Base-by-base conservation (phyloP, 2,113 vertebrate species). In the Dryoscopus gambensis region DNA sequence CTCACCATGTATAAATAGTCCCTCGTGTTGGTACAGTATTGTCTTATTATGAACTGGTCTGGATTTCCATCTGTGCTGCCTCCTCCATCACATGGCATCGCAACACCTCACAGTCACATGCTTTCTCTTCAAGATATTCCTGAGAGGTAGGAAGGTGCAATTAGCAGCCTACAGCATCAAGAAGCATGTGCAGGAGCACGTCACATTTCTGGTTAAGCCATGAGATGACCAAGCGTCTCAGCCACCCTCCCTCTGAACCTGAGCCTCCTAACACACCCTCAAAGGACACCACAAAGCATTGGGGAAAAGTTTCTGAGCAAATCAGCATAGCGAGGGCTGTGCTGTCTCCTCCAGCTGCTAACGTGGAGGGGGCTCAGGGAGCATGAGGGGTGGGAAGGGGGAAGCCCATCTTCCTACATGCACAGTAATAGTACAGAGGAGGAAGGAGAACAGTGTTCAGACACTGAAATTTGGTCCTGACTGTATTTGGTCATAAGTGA, bases 261-360 rank as follows among this genome's bases (percentile, higher is more conserved):
- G 4, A 81, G 35, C 20, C 69, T 75, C 33, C 22, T n/a, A 17
- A 68, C 22, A 71, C 27, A 31, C 13, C 4, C 3, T 68, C 63
- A 69, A 31, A 80, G 68, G 31, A 89, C 18, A 35, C 19, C 31
- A 57, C 2, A 4, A 62, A 68, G 56, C 4, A 2, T 62, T 37
- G 15, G 35, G 27, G 27, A 46, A 27, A 33, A 47, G 39, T 63
- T 62, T 60, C 60, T 67, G 42, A 56, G 59, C 40, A 87, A 77
- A 65, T 28, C 40, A 65, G 47, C 53, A 28, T 2, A 70, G 31
- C 0, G 0, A 55, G 33, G 27, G 40, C n/a, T 18, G 3, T 46
- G 9, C 42, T 16, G 8, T 40, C 30, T 62, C 40, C 21, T 30
- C 18, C 37, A 76, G 46, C 33, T 84, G 63, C 63, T 8, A 3